phyloP scores from a whole-genome alignment of 2,113 vertebrate genomes.

The Morone chrysops region DNA sequence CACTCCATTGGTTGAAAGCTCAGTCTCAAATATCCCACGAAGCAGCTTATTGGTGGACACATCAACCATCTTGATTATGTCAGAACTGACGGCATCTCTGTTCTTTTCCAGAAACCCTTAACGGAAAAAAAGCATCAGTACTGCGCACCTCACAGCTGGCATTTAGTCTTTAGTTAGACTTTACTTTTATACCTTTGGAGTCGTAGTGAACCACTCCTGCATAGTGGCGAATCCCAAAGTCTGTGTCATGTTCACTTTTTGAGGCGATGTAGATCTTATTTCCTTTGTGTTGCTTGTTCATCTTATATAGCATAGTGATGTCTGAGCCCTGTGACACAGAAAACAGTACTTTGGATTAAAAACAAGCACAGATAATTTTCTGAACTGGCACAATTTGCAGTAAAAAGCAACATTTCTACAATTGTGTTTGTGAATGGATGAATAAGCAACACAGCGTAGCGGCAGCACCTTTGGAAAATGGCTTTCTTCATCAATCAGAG shows the following conservation, averaged over 20 bases:
- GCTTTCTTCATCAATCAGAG: conserved; percentile 95
- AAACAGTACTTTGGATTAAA: background rate
- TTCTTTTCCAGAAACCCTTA: conserved; percentile 97
- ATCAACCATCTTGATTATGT: conserved; percentile 87
- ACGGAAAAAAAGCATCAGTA: background rate
- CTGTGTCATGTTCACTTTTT: conserved; percentile 84
- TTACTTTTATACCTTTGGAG: conserved; percentile 83
- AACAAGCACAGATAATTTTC: background rate
- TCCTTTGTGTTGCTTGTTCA: conserved; percentile 85
- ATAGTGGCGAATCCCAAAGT: conserved; percentile 93
- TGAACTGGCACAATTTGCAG: background rate
- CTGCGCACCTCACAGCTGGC: background rate
- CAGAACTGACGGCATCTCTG: conserved; percentile 89
- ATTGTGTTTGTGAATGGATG: background rate
- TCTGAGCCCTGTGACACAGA: conserved; percentile 89
- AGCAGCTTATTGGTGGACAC: conserved; percentile 91
- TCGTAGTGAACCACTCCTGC: conserved; percentile 91
- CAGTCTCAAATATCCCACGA: conserved; percentile 86
- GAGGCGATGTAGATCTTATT: conserved; percentile 86
- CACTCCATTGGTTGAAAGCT: conserved; percentile 71
- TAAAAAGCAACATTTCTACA: background rate
- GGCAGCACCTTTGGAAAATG: conserved; percentile 90
- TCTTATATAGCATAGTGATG: conserved; percentile 89
- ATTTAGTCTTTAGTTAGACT: background rate
- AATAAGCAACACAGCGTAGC: background rate